Conservation (phyloP, 1,140 invertebrate species). For the Dendroctonus ponderosae region DNA sequence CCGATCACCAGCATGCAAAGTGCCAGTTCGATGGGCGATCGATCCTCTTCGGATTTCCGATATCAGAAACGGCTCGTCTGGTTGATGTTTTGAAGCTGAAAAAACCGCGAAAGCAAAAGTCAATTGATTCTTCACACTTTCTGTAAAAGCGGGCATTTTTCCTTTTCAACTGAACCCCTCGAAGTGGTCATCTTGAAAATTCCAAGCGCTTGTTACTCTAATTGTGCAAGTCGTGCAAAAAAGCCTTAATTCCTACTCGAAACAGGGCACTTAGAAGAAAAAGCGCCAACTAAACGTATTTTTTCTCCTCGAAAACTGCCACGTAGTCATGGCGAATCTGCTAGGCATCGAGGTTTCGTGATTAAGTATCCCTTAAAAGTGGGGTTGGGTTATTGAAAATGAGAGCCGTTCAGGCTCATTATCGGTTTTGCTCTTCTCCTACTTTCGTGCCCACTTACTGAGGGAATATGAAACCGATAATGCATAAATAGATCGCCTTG, state of each 20-base stretch:
- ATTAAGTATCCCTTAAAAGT: conserved; percentile 13
- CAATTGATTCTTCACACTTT: too few relatives aligned
- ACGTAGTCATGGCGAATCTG: conserved; percentile 7
- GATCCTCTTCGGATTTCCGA: conserved; percentile 86
- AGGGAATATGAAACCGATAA: neutral
- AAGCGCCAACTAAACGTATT: conserved; percentile 13
- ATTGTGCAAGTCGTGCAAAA: too few relatives aligned
- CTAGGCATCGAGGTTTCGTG: conserved; percentile 13
- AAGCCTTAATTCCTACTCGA: conserved; percentile 1
- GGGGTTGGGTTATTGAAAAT: conserved; percentile 8
- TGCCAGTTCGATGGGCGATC: conserved; percentile 85
- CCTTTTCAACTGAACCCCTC: neutral
- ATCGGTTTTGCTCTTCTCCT: neutral
- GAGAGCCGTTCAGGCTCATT: neutral
- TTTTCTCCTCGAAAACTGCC: conserved; percentile 6
- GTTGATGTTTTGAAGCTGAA: conserved; percentile 47
- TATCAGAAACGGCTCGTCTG: conserved; percentile 70
- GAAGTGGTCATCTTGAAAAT: neutral
- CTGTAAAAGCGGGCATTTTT: too few relatives aligned
- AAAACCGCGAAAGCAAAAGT: neutral
- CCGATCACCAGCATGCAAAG: conserved; percentile 81
- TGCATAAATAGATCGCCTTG: neutral
- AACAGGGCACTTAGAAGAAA: neutral
- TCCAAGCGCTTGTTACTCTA: too few relatives aligned
- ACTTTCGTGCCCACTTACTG: neutral